Evolutionary conservation across 2,797 vertebrate species (phyloP).

Genomic region (Smutsia gigantea): DNA sequence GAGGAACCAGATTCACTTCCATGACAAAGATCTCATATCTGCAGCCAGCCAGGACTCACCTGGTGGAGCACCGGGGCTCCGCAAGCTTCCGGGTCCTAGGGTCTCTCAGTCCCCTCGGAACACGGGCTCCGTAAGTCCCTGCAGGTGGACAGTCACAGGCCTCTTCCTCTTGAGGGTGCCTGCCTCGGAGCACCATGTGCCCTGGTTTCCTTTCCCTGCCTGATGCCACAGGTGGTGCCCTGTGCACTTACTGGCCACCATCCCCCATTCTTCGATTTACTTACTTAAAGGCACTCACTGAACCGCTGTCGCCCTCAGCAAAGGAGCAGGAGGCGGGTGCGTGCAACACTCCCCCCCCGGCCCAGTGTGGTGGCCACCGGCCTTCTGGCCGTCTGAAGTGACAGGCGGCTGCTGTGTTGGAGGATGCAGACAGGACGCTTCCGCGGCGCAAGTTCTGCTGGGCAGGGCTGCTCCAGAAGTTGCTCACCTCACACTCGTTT

Average conservation of each 20-base stretch:
- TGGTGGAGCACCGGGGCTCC: background rate
- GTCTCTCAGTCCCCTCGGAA: background rate
- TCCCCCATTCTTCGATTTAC: background rate
- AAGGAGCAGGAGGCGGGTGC: too few relatives aligned
- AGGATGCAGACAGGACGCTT: background rate
- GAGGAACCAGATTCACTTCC: background rate
- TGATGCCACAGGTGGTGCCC: background rate
- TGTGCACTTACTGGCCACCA: background rate
- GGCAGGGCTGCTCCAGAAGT: background rate
- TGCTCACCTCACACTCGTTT: constrained; percentile 12
- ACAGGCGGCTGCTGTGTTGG: background rate
- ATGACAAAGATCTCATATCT: background rate
- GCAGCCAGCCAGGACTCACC: background rate
- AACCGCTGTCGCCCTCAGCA: background rate
- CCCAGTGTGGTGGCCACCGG: rapidly evolving
- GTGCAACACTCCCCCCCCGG: too few relatives aligned
- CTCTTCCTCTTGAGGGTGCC: background rate
- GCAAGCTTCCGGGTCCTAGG: background rate
- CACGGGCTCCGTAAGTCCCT: background rate
- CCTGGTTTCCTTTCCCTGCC: background rate
- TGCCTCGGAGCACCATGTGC: background rate
- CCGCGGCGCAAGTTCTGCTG: rapidly evolving
- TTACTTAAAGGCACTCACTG: background rate
- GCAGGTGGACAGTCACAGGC: background rate
- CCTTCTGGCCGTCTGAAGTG: too few relatives aligned